Percentiles rank a stretch among this genome's conserved stretches.
These are phyloP conservation scores for Calidris pygmaea DNA, from an alignment of 2,113 vertebrate genomes.

Conservation along the genomic window DNA sequence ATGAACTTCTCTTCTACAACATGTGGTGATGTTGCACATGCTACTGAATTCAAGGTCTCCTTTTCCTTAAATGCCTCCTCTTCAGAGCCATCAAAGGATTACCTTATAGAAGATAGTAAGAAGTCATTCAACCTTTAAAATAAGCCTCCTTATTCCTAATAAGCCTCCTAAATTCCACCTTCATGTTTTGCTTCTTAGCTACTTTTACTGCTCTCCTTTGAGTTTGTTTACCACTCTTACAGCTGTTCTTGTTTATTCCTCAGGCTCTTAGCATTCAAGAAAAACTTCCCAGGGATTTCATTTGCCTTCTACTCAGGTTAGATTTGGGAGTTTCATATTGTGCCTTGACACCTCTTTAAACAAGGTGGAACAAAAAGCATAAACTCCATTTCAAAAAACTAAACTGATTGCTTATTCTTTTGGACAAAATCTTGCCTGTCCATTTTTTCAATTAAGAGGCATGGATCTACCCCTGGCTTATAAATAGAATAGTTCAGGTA, in stretches of 20 bases:
- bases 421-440: background rate
- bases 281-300: background rate
- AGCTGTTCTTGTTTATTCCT: conserved; percentile 30
- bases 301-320: background rate
- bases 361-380: background rate
- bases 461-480: background rate
- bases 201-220: background rate
- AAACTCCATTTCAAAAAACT: background rate
- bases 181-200: background rate
- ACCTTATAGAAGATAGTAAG: background rate
- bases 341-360: background rate
- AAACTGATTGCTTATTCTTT: background rate
- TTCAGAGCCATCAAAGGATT: background rate
- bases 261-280: background rate
- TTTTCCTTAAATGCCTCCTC: background rate
- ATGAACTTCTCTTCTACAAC: background rate
- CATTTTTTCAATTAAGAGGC: background rate
- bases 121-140: background rate
- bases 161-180: background rate
- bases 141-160: background rate
- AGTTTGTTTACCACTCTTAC: background rate
- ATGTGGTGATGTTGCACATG: background rate
- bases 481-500: background rate
- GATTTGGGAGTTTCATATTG: background rate
- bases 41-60: background rate